These are phyloP conservation scores for Drosophila sulfurigaster DNA, from an alignment of 1,140 invertebrate genomes.

Conservation along the genomic window DNA sequence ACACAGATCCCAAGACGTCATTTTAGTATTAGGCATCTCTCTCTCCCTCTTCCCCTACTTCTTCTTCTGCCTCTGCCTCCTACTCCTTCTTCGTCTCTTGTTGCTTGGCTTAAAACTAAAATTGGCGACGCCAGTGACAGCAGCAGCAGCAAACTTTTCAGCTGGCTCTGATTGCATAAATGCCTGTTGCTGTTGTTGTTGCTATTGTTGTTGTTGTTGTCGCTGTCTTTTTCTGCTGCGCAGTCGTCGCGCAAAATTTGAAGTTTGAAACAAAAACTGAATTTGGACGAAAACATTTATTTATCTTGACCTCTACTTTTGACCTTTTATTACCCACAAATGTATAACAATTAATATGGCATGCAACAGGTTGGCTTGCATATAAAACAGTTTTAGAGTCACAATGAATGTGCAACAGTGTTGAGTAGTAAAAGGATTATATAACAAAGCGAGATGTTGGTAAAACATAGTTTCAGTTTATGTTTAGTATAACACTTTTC, in stretches of 20 bases:
- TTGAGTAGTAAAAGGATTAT: too few relatives aligned
- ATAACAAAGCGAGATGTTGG: too few relatives aligned
- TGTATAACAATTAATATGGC: neutral
- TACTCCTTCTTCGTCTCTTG: slow-evolving; percentile 23
- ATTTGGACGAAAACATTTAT: neutral
- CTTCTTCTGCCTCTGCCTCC: neutral
- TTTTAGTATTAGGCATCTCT: slow-evolving; percentile 23
- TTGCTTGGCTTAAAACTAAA: slow-evolving; percentile 28
- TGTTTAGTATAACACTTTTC: too few relatives aligned
- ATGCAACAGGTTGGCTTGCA: neutral
- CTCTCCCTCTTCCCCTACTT: neutral
- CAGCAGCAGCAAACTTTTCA: slow-evolving; percentile 9
- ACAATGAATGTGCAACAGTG: neutral
- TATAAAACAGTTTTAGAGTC: neutral
- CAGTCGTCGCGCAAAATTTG: slow-evolving; percentile 1
- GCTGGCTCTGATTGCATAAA: slow-evolving; percentile 30
- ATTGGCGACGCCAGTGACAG: slow-evolving; percentile 7
- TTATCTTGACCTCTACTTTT: slow-evolving; percentile 4
- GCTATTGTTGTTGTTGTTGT: slow-evolving; percentile 8
- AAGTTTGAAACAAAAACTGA: slow-evolving; percentile 4
- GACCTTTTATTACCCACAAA: neutral
- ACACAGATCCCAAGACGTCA: slow-evolving; percentile 34
- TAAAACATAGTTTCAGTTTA: too few relatives aligned
- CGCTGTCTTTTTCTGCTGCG: slow-evolving; percentile 15
- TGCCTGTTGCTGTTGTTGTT: slow-evolving; percentile 14